Base-by-base conservation (phyloP, 2,888 invertebrate species). In the Heteropelma amictum region DNA sequence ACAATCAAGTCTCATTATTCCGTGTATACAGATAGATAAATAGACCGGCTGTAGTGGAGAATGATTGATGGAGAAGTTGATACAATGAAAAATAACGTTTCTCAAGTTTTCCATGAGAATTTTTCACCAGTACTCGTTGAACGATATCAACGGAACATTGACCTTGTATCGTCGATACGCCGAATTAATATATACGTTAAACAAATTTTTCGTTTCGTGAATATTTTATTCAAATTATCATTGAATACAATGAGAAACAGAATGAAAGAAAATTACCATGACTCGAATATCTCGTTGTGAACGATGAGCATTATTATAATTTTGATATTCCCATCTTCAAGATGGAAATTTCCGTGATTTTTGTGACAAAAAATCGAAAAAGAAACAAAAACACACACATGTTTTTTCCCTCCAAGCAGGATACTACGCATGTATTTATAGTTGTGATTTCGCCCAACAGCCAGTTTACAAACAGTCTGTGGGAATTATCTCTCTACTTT, bases 401-500 rank as follows among this genome's bases (percentile, higher is more conserved):
- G 12, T 38, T 12, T 38, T 38, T 6, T 38, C 14, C 5, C 14
- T 6, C 6, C 14, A 14, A 38, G 14, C 14, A 38, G 38, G 38
- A n/a, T 21, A 21, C 3, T 30, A 10, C 23, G 21, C 8, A 45
- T n/a, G 26, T 51, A 28, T n/a, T 38, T 35, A 47, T 21, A 65
- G 10, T 45, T 45, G 14, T 28, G 35, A 68, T 75, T 58, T 14
- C 74, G 79, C 76, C 81, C 90, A 91, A 54, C 87, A 95, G 95
- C 86, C 92, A 93, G 81, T 95, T 96, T 90, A 93, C 95, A 76
- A 96, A 95, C 90, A 95, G 97, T 78, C 90, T 98, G 77, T 96
- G 97, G 94, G 98, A 98, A 82, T 91, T 98, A 85, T 95, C 96
- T 81, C 92, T 93, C 53, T 96, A 96, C 90, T 98, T 98, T 88